phyloP scores from a whole-genome alignment of 2,797 vertebrate species.

The Mormyrops boulengeri region DNA sequence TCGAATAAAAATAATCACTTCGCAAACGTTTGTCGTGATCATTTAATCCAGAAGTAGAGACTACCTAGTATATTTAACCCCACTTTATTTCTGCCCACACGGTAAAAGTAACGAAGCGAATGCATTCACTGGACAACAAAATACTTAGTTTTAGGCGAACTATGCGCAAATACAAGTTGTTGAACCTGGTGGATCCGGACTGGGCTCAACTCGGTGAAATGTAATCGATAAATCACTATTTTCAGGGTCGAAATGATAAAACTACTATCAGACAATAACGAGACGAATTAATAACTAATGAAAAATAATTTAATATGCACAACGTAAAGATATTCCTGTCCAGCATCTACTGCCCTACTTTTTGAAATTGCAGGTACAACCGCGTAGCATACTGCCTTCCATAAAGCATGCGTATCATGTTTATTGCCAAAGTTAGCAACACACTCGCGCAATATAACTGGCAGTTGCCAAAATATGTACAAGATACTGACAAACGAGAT shows the following conservation, averaged over 20 bases:
- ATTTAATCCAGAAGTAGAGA: not conserved
- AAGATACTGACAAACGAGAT: not conserved
- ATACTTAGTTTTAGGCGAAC: not conserved
- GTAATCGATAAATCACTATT: not conserved
- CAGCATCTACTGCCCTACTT: conserved; percentile 11
- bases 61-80: not conserved
- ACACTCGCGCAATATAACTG: not conserved
- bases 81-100: not conserved
- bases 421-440: not conserved
- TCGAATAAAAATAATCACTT: not conserved
- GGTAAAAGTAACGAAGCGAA: not conserved
- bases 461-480: not conserved
- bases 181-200: not conserved
- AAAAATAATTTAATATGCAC: not conserved
- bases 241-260: not conserved
- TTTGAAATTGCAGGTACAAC: conserved; percentile 11
- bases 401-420: not conserved
- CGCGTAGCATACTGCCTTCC: conserved; percentile 13
- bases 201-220: not conserved
- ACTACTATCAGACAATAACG: not conserved
- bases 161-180: not conserved
- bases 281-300: not conserved
- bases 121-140: not conserved
- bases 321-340: not conserved
- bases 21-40: not conserved